Evolutionary conservation across 2,888 invertebrate genomes (phyloP).

Genomic region (Brassicogethes aeneus): DNA sequence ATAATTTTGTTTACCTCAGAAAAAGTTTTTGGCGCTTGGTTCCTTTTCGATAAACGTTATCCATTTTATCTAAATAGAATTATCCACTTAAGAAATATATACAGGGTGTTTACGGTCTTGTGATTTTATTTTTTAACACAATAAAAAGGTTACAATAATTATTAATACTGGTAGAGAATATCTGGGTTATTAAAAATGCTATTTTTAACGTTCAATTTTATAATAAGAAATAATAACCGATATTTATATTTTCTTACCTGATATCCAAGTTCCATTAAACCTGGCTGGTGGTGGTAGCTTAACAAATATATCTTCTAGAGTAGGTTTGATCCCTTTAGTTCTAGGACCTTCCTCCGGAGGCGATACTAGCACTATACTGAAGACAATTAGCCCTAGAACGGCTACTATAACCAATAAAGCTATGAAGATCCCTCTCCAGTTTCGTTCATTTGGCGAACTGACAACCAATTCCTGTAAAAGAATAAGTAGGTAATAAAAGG

Average conservation of each 20-base stretch:
- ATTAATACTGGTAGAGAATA: too few relatives aligned
- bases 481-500: slow-evolving; percentile 11
- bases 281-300: slow-evolving; percentile 42
- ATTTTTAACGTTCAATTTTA: too few relatives aligned
- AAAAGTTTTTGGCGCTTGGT: too few relatives aligned
- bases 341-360: slow-evolving; percentile 66
- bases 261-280: slow-evolving; percentile 73
- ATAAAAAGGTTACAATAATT: too few relatives aligned
- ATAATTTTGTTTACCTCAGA: too few relatives aligned
- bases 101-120: too few relatives aligned
- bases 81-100: too few relatives aligned
- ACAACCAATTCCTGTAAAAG: slow-evolving; percentile 77
- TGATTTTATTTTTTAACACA: too few relatives aligned
- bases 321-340: slow-evolving; percentile 57
- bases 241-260: slow-evolving; percentile 43
- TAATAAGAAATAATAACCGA: too few relatives aligned
- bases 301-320: slow-evolving; percentile 57
- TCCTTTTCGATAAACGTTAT: too few relatives aligned
- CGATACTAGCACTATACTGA: slow-evolving; percentile 84
- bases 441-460: slow-evolving; percentile 75
- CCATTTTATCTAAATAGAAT: too few relatives aligned
- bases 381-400: slow-evolving; percentile 80
- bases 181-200: too few relatives aligned
- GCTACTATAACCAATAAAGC: slow-evolving; percentile 84
- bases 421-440: slow-evolving; percentile 92